Conservation (phyloP, 2,888 invertebrate genomes). For the Dinocampus coccinellae region DNA sequence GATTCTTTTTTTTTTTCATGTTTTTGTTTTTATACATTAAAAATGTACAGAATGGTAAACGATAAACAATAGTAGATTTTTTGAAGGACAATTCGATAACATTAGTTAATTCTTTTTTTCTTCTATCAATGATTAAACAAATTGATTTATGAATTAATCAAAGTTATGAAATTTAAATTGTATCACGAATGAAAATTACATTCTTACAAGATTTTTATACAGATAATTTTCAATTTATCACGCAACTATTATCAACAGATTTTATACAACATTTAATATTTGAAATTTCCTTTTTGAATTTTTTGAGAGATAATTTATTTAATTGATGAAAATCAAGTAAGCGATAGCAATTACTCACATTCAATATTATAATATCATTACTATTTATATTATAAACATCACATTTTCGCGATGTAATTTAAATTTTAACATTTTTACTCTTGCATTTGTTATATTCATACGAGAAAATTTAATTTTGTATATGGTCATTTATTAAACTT, state of each 20-base stretch:
- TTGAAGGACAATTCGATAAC: slow-evolving; percentile 16
- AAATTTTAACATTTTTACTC: neutral
- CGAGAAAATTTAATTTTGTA: neutral
- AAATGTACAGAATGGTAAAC: slow-evolving; percentile 43
- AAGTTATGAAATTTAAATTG: neutral
- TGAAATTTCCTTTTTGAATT: slow-evolving; percentile 33
- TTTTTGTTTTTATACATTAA: slow-evolving; percentile 39
- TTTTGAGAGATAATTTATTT: slow-evolving; percentile 26
- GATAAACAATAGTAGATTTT: slow-evolving; percentile 16
- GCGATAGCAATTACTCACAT: slow-evolving; percentile 46
- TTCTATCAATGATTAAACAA: neutral
- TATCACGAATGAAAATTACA: slow-evolving; percentile 25
- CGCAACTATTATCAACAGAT: slow-evolving; percentile 29
- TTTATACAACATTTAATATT: slow-evolving; percentile 44
- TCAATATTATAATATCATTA: no score
- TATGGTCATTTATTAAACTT: neutral
- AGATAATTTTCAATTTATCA: neutral
- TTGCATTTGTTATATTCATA: neutral
- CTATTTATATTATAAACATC: no score
- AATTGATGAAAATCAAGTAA: slow-evolving; percentile 52
- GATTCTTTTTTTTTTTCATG: no score
- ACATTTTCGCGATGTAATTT: no score
- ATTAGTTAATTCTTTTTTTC: neutral
- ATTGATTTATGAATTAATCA: neutral
- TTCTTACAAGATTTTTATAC: slow-evolving; percentile 27